Evolutionary conservation across 2,797 vertebrate genomes (phyloP).

Genomic region (Crocidura indochinensis): DNA sequence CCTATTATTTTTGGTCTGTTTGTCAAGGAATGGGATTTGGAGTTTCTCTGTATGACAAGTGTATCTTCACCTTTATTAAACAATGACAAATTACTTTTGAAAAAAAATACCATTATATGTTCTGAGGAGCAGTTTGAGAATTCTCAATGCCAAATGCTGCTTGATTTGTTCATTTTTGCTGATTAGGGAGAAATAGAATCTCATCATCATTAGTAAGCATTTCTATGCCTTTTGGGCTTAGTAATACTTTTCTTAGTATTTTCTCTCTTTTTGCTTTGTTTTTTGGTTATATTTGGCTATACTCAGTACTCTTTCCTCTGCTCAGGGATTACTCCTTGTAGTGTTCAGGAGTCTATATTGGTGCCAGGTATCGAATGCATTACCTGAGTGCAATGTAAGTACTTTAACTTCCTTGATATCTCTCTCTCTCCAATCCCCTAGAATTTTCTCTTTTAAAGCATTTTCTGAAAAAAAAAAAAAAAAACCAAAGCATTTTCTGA

Average conservation of each 20-base stretch:
- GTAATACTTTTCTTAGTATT: slow-evolving; percentile 29
- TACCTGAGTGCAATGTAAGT: too few relatives aligned
- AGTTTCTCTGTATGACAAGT: background rate
- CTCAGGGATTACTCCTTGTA: too few relatives aligned
- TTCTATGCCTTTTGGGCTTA: background rate
- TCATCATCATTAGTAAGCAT: slow-evolving; percentile 9
- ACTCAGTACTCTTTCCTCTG: too few relatives aligned
- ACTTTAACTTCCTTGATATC: background rate
- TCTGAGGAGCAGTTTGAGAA: background rate
- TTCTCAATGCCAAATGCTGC: background rate
- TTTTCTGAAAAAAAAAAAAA: too few relatives aligned
- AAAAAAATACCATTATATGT: background rate
- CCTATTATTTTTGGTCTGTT: background rate
- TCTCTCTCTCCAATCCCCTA: too few relatives aligned
- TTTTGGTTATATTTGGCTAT: too few relatives aligned
- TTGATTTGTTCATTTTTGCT: slow-evolving; percentile 17
- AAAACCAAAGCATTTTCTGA: slow-evolving; percentile 21
- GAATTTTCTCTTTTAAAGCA: slow-evolving; percentile 27
- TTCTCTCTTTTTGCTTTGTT: background rate
- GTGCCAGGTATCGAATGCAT: too few relatives aligned
- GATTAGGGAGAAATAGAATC: background rate
- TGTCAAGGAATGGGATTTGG: background rate
- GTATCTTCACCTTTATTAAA: slow-evolving; percentile 18
- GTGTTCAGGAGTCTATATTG: too few relatives aligned
- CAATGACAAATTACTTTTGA: slow-evolving; percentile 49